phyloP scores from a whole-genome alignment of 2,797 vertebrate species.

The Tenualosa thibaudeaui region DNA sequence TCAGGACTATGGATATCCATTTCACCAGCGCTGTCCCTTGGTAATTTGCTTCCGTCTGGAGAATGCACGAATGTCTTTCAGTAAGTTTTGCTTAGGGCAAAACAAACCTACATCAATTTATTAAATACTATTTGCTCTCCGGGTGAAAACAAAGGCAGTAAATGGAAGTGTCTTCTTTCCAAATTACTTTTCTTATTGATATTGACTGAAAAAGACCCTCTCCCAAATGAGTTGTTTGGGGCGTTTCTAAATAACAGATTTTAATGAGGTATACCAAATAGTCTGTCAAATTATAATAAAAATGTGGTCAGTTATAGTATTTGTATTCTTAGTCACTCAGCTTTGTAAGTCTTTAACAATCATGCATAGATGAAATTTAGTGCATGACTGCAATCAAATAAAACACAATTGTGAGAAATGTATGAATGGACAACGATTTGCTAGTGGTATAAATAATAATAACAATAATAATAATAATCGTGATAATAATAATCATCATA shows the following conservation, averaged over 20 bases:
- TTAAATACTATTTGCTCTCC: constrained; percentile 56
- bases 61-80: constrained; percentile 59
- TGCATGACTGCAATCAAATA: no score
- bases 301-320: background rate
- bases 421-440: background rate
- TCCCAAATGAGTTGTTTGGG: background rate
- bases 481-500: no score
- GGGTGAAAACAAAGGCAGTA: constrained; percentile 56
- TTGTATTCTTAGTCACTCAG: background rate
- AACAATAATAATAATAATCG: no score
- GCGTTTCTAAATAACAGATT: background rate
- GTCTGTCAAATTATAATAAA: background rate
- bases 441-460: background rate
- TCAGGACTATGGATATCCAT: constrained; percentile 49
- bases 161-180: constrained; percentile 62
- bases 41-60: constrained; percentile 61
- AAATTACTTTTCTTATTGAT: constrained; percentile 52
- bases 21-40: constrained; percentile 56
- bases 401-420: background rate
- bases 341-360: background rate
- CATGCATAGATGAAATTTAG: background rate
- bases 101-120: constrained; percentile 66
- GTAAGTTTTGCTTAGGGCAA: constrained; percentile 61
- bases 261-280: background rate
- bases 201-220: constrained; percentile 33